Conservation (phyloP, 2,113 vertebrate species). For the Echinops telfairi region DNA sequence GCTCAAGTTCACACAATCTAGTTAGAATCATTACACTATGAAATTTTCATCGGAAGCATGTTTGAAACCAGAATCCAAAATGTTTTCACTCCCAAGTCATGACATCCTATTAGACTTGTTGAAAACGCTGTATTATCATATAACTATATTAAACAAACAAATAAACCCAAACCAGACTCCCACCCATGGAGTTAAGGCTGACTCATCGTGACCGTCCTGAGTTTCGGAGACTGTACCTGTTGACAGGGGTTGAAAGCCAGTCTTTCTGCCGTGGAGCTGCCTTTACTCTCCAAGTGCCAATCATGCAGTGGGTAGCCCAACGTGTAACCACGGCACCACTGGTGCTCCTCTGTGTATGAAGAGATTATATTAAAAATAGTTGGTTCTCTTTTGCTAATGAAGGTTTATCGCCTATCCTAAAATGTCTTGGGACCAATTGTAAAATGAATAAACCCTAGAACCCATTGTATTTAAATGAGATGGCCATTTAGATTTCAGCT, state of each 20-base stretch:
- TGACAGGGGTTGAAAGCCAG: no score
- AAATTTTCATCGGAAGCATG: conserved; percentile 37
- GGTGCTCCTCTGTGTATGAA: no score
- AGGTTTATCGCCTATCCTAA: conserved; percentile 32
- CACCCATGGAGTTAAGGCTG: no score
- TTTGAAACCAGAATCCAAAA: conserved; percentile 53
- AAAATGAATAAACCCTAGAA: conserved; percentile 44
- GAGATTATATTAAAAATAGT: conserved; percentile 46
- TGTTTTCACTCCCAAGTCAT: conserved; percentile 43
- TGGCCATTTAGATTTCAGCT: conserved; percentile 42
- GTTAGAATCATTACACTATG: conserved; percentile 74
- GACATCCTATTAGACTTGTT: conserved; percentile 41
- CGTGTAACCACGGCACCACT: no score
- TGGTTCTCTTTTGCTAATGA: conserved; percentile 44
- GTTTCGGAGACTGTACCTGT: no score
- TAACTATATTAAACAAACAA: not conserved
- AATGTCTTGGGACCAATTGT: conserved; percentile 42
- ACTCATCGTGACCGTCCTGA: no score
- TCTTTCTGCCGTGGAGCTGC: no score
- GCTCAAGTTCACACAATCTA: conserved; percentile 72
- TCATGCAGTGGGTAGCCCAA: no score
- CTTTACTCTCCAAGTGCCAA: no score
- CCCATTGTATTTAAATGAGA: conserved; percentile 59
- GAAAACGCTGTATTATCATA: not conserved
- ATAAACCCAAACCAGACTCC: no score